Evolutionary conservation across 2,797 vertebrate species (phyloP).

Genomic region (Sitta carolinensis): DNA sequence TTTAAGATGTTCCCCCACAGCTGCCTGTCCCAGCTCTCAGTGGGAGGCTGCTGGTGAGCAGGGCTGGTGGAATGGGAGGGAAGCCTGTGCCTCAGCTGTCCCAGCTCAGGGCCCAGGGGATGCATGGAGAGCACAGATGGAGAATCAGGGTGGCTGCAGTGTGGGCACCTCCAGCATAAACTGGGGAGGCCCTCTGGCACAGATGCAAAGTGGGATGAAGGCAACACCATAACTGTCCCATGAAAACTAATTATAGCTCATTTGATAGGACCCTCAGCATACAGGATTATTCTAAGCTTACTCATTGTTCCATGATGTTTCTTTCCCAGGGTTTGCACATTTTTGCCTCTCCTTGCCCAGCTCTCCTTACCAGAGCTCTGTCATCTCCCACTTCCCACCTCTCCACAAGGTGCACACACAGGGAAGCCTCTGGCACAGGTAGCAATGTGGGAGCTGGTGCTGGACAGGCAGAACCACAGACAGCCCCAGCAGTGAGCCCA

Average conservation of each 20-base stretch:
- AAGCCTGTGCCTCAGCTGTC: not conserved
- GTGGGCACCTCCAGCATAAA: not conserved
- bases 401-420: not conserved
- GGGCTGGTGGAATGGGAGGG: not conserved
- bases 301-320: not conserved
- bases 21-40: not conserved
- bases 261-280: not conserved
- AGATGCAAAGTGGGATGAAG: not conserved
- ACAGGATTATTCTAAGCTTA: not conserved
- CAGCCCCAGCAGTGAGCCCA: not conserved
- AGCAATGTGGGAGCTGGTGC: fast-evolving
- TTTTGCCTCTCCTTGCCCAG: not conserved
- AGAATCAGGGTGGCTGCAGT: not conserved
- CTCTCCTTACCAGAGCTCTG: not conserved
- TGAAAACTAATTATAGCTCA: not conserved
- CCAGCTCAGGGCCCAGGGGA: not conserved
- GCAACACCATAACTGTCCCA: not conserved
- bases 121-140: not conserved
- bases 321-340: not conserved
- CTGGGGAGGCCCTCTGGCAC: not conserved
- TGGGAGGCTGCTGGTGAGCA: not conserved
- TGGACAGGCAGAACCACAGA: not conserved
- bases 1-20: not conserved
- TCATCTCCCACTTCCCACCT: not conserved
- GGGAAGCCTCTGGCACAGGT: not conserved